Conservation (phyloP, 1,140 invertebrate genomes). For the Sitophilus oryzae region DNA sequence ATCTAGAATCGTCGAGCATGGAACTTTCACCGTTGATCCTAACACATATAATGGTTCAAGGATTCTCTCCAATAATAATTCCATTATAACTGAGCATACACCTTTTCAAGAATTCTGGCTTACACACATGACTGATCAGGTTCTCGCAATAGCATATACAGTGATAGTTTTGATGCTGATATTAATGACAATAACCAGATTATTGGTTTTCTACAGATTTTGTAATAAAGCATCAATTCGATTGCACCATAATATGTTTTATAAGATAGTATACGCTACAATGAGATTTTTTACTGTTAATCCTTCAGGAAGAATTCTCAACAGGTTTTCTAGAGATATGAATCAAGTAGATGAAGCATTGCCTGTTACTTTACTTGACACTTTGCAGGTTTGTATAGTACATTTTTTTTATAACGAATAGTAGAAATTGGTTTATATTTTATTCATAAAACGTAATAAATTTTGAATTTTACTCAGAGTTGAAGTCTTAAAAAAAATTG, state of each 20-base stretch:
- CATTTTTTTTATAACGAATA: too few species aligned
- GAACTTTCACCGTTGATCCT: neutral
- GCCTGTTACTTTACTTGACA: too few species aligned
- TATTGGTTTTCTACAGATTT: conserved; percentile 65
- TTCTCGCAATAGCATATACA: conserved; percentile 70
- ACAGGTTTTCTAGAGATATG: too few species aligned
- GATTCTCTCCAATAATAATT: conserved; percentile 42
- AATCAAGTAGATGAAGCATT: too few species aligned
- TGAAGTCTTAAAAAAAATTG: too few species aligned
- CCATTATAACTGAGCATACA: conserved; percentile 50
- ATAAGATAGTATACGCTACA: conserved; percentile 68
- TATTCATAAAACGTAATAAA: too few species aligned
- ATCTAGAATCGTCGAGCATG: conserved; percentile 23
- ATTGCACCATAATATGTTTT: conserved; percentile 80
- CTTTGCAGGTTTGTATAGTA: too few species aligned
- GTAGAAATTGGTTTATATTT: too few species aligned
- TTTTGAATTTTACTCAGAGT: too few species aligned
- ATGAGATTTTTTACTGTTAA: conserved; percentile 83
- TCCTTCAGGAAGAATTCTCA: too few species aligned
- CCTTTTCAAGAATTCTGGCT: conserved; percentile 58
- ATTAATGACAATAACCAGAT: conserved; percentile 54
- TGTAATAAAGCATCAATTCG: conserved; percentile 58
- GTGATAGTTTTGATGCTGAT: conserved; percentile 77
- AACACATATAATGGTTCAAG: neutral
- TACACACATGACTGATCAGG: conserved; percentile 70